phyloP scores from a whole-genome alignment of 2,888 invertebrate genomes.

The Erynnis tages region DNA sequence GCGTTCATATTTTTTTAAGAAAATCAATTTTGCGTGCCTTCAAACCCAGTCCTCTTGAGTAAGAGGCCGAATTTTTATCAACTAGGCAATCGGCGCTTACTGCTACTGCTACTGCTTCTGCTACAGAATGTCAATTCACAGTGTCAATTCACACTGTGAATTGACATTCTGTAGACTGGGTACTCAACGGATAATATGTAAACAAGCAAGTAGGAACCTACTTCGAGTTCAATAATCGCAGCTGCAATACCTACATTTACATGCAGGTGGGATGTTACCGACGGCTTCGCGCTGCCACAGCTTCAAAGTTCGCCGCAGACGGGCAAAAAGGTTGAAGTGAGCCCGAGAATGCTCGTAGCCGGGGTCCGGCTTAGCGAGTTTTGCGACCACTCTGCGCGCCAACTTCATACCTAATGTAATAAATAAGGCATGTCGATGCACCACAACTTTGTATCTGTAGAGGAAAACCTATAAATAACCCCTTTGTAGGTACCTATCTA shows the following conservation, averaged over 20 bases:
- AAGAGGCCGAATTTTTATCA: too few relatives aligned
- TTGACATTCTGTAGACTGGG: too few relatives aligned
- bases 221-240: constrained; percentile 2
- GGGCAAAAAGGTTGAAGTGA: constrained; percentile 59
- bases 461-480: constrained; percentile 28
- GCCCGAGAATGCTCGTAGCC: constrained; percentile 51
- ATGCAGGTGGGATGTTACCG: constrained; percentile 23
- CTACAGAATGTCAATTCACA: too few relatives aligned
- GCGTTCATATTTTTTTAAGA: too few relatives aligned
- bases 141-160: too few relatives aligned
- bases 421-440: constrained; percentile 35
- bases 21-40: too few relatives aligned
- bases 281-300: constrained; percentile 28
- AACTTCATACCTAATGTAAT: constrained; percentile 33
- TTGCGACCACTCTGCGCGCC: constrained; percentile 36
- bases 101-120: too few relatives aligned
- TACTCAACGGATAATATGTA: too few relatives aligned
- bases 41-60: too few relatives aligned
- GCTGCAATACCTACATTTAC: constrained; percentile 17
- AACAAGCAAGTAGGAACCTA: too few relatives aligned
- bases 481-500: constrained; percentile 19
- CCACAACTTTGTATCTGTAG: constrained; percentile 43
- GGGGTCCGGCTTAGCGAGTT: constrained; percentile 44
- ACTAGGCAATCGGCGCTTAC: too few relatives aligned
- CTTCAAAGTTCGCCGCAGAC: constrained; percentile 44